Percentiles rank a stretch among this genome's conserved stretches.
Conservation (phyloP, 1,140 invertebrate species). For the Triops cancriformis region DNA sequence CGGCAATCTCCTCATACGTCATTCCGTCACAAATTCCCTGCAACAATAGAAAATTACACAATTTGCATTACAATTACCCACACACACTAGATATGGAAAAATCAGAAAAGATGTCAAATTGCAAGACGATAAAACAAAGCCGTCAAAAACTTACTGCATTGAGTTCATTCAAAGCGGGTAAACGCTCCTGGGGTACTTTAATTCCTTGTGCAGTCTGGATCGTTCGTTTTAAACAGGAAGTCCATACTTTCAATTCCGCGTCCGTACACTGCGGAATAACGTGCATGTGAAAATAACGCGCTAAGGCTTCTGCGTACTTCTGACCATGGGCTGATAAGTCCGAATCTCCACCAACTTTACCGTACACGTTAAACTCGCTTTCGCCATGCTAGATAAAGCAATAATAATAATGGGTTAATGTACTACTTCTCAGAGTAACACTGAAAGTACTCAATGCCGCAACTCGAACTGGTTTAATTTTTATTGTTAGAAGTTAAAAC, state of each 20-base stretch:
- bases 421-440: too few species aligned
- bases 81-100: too few species aligned
- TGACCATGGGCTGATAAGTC: slow-evolving; percentile 67
- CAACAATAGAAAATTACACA: too few species aligned
- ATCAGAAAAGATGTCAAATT: not conserved
- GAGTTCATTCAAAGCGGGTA: slow-evolving; percentile 76
- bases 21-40: slow-evolving; percentile 86
- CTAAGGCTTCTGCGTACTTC: slow-evolving; percentile 66
- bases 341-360: slow-evolving; percentile 82
- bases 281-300: slow-evolving; percentile 54
- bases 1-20: slow-evolving; percentile 88
- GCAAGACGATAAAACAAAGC: not conserved
- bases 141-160: slow-evolving; percentile 55
- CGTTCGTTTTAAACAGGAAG: slow-evolving; percentile 73
- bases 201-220: slow-evolving; percentile 75
- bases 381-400: slow-evolving; percentile 68
- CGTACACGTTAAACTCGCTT: slow-evolving; percentile 81
- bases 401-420: too few species aligned
- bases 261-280: slow-evolving; percentile 45
- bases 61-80: slow-evolving; percentile 22
- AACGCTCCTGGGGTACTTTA: slow-evolving; percentile 67
- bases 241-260: slow-evolving; percentile 71
- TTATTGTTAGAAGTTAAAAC: too few species aligned
- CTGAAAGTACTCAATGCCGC: too few species aligned
- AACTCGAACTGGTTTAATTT: too few species aligned